Evolutionary conservation across 2,113 vertebrate genomes (phyloP).

Genomic region (Psilopogon haemacephalus): DNA sequence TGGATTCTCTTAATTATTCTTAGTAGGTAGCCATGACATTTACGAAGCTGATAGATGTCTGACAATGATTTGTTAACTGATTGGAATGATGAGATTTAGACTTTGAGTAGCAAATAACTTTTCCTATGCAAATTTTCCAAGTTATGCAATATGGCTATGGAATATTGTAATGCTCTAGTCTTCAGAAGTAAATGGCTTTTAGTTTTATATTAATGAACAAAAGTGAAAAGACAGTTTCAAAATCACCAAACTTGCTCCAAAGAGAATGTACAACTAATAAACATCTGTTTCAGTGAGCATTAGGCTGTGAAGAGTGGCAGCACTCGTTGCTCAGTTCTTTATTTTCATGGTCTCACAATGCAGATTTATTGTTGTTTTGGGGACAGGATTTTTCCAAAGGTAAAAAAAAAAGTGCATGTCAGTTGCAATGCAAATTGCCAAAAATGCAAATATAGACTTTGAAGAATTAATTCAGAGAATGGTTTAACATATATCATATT

Average conservation of each 20-base stretch:
- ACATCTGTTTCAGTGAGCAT: neutral
- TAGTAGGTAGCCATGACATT: too few species aligned
- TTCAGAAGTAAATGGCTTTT: neutral
- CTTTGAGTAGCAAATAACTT: neutral
- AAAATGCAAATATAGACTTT: neutral
- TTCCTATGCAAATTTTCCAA: neutral
- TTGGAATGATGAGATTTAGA: neutral
- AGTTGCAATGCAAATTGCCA: too few species aligned
- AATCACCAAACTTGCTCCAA: neutral
- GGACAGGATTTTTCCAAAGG: neutral
- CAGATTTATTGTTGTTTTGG: neutral
- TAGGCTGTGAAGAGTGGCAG: neutral
- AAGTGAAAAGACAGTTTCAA: neutral
- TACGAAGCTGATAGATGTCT: neutral
- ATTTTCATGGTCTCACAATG: neutral
- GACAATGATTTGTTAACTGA: neutral
- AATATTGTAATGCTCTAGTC: neutral
- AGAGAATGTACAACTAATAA: neutral
- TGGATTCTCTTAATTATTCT: too few species aligned
- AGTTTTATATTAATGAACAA: neutral
- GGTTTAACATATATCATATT: neutral
- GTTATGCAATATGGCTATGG: neutral
- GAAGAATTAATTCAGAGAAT: neutral
- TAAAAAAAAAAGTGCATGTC: neutral
- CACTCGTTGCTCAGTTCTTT: neutral